Base-by-base conservation (phyloP, 1,140 invertebrate genomes). In the Berghia stephanieae region DNA sequence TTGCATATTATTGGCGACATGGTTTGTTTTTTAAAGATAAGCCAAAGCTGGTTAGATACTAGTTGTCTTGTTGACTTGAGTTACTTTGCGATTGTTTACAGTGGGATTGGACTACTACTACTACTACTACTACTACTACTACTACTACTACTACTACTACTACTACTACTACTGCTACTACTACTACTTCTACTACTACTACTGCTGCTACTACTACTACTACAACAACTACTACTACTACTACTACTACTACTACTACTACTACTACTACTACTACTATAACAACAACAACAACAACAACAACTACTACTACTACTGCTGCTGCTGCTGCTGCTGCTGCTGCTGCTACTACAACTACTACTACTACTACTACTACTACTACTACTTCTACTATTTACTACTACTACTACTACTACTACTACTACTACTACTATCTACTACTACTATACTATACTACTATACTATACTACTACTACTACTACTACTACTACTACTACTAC, bases 241-340 rank as follows among this genome's bases (percentile, higher is more conserved):
- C 63, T 67, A 67, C 63, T 67, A 67, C 63, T 67, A 67, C 63
- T 67, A 67, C 63, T 67, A 67, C 63, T 67, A 67, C 63, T 67
- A 67, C 63, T 67, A 67, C 63, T 67, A 67, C 63, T 67, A 67
- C 63, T 67, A 67, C 34, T 67, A 67, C 63, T 67, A 67, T 36
- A 34, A 67, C 63, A 34, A 67, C 63, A 34, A 67, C 63, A 34
- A 36, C 63, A 34, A 36, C 63, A 34, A 67, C 63, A 34, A 67
- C 63, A 34, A 40, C 63, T 67, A 8, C 63, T 67, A 40, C 63
- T 67, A 31, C 63, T 67, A 67, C 63, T 67, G 38, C 63, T 67
- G 38, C 63, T 67, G 34, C 38, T 67, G 38, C 63, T 67, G 38
- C 63, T 67, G 38, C 63, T 67, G 38, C 63, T 67, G 38, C 63